Evolutionary conservation across 1,140 invertebrate genomes (phyloP).

Genomic region (Bombus terrestris): DNA sequence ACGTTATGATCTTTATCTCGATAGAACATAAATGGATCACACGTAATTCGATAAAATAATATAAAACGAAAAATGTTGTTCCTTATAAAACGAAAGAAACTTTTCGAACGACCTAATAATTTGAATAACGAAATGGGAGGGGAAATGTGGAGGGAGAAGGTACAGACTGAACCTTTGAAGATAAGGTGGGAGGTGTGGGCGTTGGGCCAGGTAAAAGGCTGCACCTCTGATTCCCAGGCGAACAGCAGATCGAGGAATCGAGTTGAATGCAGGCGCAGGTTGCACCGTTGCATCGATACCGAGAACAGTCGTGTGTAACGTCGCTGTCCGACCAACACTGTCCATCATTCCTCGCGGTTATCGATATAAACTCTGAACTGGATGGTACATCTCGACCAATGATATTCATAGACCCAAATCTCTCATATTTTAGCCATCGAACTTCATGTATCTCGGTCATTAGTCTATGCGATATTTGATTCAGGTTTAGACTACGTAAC

Average conservation of each 20-base stretch:
- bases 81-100: no score
- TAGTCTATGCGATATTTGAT: not conserved
- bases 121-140: constrained; percentile 1
- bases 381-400: not conserved
- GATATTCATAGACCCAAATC: not conserved
- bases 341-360: not conserved
- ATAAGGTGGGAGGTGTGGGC: constrained; percentile 74
- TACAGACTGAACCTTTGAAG: constrained; percentile 27
- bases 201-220: constrained; percentile 76
- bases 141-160: constrained; percentile 5
- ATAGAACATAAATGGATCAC: no score
- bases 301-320: not conserved
- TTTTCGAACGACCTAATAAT: not conserved
- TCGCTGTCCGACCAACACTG: not conserved
- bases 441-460: not conserved
- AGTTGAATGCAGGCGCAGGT: constrained; percentile 66
- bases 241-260: constrained; percentile 69
- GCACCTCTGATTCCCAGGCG: constrained; percentile 74
- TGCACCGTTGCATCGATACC: constrained; percentile 49
- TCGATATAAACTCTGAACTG: not conserved
- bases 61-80: no score
- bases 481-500: not conserved
- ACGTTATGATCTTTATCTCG: no score
- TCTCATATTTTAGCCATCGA: not conserved
- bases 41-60: no score